Evolutionary conservation across 2,797 vertebrate species (phyloP), one percentile per base, ranked within the genome.

Genomic region (Buphagus erythrorhynchus): DNA sequence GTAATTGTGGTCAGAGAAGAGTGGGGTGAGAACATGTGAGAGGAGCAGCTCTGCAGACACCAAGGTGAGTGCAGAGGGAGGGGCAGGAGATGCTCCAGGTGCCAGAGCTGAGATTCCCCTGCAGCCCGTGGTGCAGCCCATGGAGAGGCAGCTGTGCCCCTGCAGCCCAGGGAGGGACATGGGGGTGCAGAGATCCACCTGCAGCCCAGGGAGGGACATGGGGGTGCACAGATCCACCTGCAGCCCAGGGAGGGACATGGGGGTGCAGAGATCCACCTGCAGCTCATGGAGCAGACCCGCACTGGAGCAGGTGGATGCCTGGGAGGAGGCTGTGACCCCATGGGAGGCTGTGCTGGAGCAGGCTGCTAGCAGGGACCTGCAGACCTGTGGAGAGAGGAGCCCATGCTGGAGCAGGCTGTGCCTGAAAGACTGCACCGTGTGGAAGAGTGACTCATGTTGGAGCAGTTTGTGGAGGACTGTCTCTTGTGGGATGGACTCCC

Each of bases 161-260:
- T 71, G 46, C 48, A 46, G 33, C 48, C 67, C 40, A 46, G 1
- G 48, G 40, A 38, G 28, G 1, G 0, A 2, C 40, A 16, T 0
- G 0, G 33, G 40, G 15, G 1, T 26, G 40, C 22, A 62, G 28
- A 71, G 48, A 82, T 12, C 46, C 38, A 38, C 21, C 57, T 22
- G 15, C 67, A 72, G 57, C 57, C 38, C 48, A 0, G 0, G 0
- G 22, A 36, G 48, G 15, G 0, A 2, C 40, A 16, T 0, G 0
- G 33, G 40, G 15, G 1, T 26, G 40, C 22, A 62, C 22, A 71
- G 48, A 82, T 12, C 46, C 38, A 38, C n/a, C n/a, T n/a, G n/a
- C n/a, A n/a, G n/a, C n/a, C n/a, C n/a, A 45, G 1, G 46, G 40
- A 46, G 28, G 1, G 0, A 2, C 40, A 16, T 0, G 0, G 33